phyloP scores from a whole-genome alignment of 2,888 invertebrate genomes.

The Habroteleia sp. region DNA sequence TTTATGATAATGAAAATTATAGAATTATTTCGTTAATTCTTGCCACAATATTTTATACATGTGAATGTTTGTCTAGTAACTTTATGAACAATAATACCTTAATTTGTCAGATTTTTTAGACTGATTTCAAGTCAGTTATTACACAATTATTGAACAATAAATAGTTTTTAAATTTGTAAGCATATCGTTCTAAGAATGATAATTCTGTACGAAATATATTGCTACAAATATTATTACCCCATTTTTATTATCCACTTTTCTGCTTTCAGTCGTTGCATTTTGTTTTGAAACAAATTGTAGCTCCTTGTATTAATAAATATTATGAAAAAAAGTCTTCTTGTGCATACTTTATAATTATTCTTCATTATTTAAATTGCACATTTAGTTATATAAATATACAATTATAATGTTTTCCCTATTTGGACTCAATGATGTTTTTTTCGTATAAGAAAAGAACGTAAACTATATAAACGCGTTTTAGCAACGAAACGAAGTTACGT shows the following conservation, averaged over 20 bases:
- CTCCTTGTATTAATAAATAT: too few relatives aligned
- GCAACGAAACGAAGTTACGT: too few relatives aligned
- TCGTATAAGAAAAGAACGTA: conserved; percentile 9
- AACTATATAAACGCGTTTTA: too few relatives aligned
- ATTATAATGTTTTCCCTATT: conserved; percentile 31
- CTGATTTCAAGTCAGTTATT: background rate
- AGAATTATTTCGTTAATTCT: conserved; percentile 1
- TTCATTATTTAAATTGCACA: conserved; percentile 16
- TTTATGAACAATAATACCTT: conserved; percentile 25
- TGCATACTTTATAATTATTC: conserved; percentile 14
- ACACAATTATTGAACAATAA: conserved; percentile 25
- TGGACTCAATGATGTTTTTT: conserved; percentile 8
- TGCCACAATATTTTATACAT: conserved; percentile 9
- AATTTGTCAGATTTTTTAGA: conserved; percentile 22
- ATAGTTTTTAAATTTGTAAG: conserved; percentile 6
- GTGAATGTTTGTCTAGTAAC: conserved; percentile 1
- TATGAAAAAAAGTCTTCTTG: background rate
- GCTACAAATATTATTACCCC: too few relatives aligned
- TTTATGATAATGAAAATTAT: too few relatives aligned
- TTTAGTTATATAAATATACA: conserved; percentile 21
- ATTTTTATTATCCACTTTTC: too few relatives aligned
- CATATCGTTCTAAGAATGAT: too few relatives aligned
- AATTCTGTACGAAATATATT: too few relatives aligned
- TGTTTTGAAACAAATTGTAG: too few relatives aligned
- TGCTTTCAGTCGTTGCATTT: too few relatives aligned